Evolutionary conservation across 2,888 invertebrate genomes (phyloP).

Genomic region (Apotomis turbidana): DNA sequence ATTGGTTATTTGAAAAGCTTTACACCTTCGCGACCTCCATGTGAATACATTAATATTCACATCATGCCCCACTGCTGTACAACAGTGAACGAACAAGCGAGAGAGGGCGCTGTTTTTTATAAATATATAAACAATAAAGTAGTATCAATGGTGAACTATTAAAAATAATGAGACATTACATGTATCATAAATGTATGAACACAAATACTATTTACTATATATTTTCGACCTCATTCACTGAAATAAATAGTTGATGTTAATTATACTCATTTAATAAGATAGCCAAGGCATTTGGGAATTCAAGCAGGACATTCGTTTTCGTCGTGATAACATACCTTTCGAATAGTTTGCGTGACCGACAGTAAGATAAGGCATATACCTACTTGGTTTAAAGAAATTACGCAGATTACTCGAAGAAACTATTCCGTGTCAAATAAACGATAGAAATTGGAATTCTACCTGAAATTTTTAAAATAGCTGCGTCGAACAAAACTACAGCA

Average conservation of each 20-base stretch:
- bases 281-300: constrained; percentile 1
- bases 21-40: no score
- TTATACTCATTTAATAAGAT: constrained; percentile 9
- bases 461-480: constrained; percentile 13
- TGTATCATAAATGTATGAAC: no score
- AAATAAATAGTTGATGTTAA: constrained; percentile 9
- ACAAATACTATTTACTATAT: no score
- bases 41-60: no score
- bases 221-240: background rate
- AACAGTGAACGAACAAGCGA: no score
- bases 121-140: no score
- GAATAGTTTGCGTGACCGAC: constrained; percentile 43
- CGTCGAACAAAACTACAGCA: constrained; percentile 24
- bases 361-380: constrained; percentile 39
- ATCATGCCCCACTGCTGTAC: no score
- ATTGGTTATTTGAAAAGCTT: no score
- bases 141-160: no score
- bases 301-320: constrained; percentile 24
- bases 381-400: constrained; percentile 12
- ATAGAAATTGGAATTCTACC: constrained; percentile 1
- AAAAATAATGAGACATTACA: no score
- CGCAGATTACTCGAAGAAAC: constrained; percentile 1
- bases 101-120: no score
- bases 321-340: constrained; percentile 43
- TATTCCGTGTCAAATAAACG: constrained; percentile 24